phyloP scores from a whole-genome alignment of 2,888 invertebrate genomes.

The Aporophyla lueneburgensis region DNA sequence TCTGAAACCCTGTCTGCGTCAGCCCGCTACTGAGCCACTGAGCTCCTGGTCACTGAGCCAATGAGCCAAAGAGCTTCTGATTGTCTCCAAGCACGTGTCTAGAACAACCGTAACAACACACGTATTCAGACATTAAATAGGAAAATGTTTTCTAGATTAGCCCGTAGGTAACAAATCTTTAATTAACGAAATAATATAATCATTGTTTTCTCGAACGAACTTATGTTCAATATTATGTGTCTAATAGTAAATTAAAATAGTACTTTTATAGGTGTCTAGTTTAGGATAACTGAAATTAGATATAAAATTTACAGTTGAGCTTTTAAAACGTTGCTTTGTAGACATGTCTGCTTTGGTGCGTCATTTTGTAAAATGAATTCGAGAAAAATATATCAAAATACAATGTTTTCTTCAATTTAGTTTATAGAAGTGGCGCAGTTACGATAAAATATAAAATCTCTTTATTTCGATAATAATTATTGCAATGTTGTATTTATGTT shows the following conservation, averaged over 20 bases:
- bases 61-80: conserved; percentile 33
- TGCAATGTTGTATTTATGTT: conserved; percentile 90
- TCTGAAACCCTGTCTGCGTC: conserved; percentile 73
- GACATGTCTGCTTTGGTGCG: conserved; percentile 79
- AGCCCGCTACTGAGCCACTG: conserved; percentile 42
- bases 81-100: conserved; percentile 69
- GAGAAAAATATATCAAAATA: conserved; percentile 44
- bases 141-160: conserved; percentile 62
- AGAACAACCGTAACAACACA: conserved; percentile 41
- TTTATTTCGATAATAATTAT: conserved; percentile 81
- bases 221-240: conserved; percentile 69
- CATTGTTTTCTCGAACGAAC: conserved; percentile 62
- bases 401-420: conserved; percentile 70
- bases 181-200: conserved; percentile 63
- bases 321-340: conserved; percentile 85
- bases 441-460: conserved; percentile 75
- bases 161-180: conserved; percentile 61
- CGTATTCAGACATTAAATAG: conserved; percentile 40
- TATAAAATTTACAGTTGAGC: conserved; percentile 83
- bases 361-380: conserved; percentile 80
- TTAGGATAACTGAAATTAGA: conserved; percentile 84
- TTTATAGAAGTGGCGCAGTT: conserved; percentile 75
- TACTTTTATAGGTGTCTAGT: conserved; percentile 83
- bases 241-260: conserved; percentile 79
- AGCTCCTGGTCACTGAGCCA: conserved; percentile 13